Evolutionary conservation across 2,888 invertebrate genomes (phyloP).

Genomic region (Drosophila pseudotakahashii): DNA sequence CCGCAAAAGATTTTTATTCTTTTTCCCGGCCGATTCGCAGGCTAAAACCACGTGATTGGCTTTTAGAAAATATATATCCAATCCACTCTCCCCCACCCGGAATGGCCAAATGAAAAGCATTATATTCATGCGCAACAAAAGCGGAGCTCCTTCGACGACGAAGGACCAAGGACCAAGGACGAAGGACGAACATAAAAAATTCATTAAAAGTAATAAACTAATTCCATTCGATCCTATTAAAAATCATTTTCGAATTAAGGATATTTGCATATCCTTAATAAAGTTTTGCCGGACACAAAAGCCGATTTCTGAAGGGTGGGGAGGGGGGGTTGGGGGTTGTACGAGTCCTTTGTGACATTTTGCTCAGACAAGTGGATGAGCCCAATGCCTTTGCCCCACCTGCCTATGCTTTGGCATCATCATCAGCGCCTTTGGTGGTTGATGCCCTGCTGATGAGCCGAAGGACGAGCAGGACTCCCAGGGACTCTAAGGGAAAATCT

Average conservation of each 20-base stretch:
- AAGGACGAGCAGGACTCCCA: constrained; percentile 4
- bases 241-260: constrained; percentile 84
- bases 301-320: constrained; percentile 7
- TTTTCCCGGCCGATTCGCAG: constrained; percentile 10
- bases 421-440: constrained; percentile 61
- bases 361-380: constrained; percentile 74
- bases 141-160: constrained; percentile 8
- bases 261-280: constrained; percentile 84
- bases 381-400: constrained; percentile 43
- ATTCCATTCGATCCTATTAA: constrained; percentile 84
- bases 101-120: constrained; percentile 60
- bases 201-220: constrained; percentile 84
- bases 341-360: constrained; percentile 71
- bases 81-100: background rate
- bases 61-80: constrained; percentile 48
- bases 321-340: background rate
- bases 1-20: constrained; percentile 10
- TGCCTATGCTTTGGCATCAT: constrained; percentile 13
- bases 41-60: constrained; percentile 70
- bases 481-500: constrained; percentile 58
- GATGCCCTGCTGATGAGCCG: constrained; percentile 68
- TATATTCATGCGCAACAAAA: constrained; percentile 70
- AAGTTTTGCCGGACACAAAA: constrained; percentile 71
- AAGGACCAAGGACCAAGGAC: constrained; percentile 2
- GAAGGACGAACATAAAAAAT: constrained; percentile 79